Base-by-base conservation (phyloP, 2,797 vertebrate genomes). In the Hafferia zeledoni region DNA sequence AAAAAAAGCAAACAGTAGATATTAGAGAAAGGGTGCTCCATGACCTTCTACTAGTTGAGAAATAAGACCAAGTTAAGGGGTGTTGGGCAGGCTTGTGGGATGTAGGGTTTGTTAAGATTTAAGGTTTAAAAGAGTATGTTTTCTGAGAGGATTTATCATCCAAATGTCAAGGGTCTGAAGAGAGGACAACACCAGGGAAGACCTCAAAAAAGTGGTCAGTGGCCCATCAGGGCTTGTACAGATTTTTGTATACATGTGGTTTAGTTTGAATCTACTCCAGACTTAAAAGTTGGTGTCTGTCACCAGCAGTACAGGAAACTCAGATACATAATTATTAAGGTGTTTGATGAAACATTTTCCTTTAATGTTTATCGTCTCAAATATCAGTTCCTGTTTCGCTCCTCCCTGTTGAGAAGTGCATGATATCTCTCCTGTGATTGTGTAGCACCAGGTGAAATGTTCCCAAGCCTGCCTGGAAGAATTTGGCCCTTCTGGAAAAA, bases 31-130 rank as follows among this genome's bases (percentile, higher is more conserved):
- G 7, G 20, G 10, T 17, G 12, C 5, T 2, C 3, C 2, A 2
- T 0, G 0, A 20, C 4, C 2, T 30, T 64, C 16, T 35, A 1
- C 4, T 5, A 28, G 22, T 1, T n/a, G 20, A 49, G 76, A 11
- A 22, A 5, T 5, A 30, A 46, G 37, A 60, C 10, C 7, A 9
- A 41, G 17, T 3, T 24, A 25, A 20, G 2, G 8, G 23, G 4
- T 35, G 22, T 6, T 30, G 71, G 47, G 47, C 12, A 20, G 28
- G 47, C 12, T 83, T 7, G 15, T 23, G 37, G 43, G 33, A 8
- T 4, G 5, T 5, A 9, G 2, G 6, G 50, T 2, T 23, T 22
- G 19, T 13, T 31, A 23, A 53, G 27, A 11, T 49, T 67, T 19
- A 37, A 24, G 50, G 25, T 33, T 65, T 27, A 35, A 67, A 44